These are phyloP conservation scores for Stomatorhinus walkeri DNA, from an alignment of 2,797 vertebrate genomes.

Conservation along the genomic window DNA sequence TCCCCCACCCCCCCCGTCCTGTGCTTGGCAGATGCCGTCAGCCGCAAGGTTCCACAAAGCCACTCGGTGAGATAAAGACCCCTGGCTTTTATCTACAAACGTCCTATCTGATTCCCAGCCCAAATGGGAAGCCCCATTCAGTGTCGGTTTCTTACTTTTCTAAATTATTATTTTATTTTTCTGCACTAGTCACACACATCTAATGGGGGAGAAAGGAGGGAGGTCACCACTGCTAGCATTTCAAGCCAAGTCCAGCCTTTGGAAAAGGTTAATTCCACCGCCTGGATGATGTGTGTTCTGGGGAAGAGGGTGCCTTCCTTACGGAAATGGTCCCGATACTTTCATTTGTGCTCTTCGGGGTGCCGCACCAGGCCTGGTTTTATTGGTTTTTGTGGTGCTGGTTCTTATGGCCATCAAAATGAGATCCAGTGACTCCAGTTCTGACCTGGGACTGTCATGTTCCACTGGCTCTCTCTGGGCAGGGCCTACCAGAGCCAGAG, in stretches of 20 bases:
- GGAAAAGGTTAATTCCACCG: background rate
- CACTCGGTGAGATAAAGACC: background rate
- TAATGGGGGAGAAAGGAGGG: background rate
- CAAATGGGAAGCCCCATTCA: background rate
- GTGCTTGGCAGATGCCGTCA: background rate
- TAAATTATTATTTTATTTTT: background rate
- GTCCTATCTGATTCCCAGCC: background rate
- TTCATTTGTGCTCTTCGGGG: slow-evolving; percentile 1
- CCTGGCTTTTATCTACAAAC: background rate
- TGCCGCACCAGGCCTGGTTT: slow-evolving; percentile 21
- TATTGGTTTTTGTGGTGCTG: slow-evolving; percentile 30
- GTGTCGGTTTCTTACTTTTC: background rate
- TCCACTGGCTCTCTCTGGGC: slow-evolving; percentile 20
- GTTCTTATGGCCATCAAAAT: slow-evolving; percentile 31
- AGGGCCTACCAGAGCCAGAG: slow-evolving; percentile 14
- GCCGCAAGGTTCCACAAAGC: background rate
- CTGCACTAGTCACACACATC: background rate
- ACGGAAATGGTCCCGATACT: background rate
- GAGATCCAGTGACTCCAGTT: slow-evolving; percentile 26
- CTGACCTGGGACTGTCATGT: slow-evolving; percentile 22
- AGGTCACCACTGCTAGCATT: background rate
- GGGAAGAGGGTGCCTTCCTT: background rate
- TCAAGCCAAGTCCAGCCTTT: background rate
- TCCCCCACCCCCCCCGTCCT: background rate
- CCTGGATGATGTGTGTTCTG: background rate